A percentile compares a stretch with the other conserved stretches of the same genome.
Conservation (phyloP, 1,140 invertebrate genomes). For the Ericerus pela region DNA sequence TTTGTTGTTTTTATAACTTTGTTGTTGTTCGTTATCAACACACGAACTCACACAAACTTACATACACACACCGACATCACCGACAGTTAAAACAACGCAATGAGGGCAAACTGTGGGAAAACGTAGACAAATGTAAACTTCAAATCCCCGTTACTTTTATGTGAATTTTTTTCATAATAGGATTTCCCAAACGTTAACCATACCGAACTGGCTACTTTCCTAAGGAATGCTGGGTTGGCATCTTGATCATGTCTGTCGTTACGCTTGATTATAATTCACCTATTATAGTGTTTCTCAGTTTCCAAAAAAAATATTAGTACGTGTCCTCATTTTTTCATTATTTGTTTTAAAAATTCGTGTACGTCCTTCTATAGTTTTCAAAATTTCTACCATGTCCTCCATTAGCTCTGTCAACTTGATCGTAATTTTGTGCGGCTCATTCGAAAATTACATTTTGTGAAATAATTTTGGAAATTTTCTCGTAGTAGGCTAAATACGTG, state of each 20-base stretch:
- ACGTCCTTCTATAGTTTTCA: too few species aligned
- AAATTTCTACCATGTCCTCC: too few species aligned
- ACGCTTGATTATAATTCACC: conserved; percentile 9
- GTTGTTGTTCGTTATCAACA: too few species aligned
- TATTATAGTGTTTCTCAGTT: neutral
- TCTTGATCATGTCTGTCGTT: conserved; percentile 9
- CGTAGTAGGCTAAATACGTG: too few species aligned
- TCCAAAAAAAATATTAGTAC: neutral
- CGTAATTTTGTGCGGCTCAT: too few species aligned
- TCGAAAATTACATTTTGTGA: too few species aligned
- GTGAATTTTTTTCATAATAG: conserved; percentile 9
- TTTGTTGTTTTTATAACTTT: too few species aligned
- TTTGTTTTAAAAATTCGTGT: too few species aligned
- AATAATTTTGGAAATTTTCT: too few species aligned
- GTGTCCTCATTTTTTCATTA: too few species aligned
- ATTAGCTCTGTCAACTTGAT: too few species aligned
- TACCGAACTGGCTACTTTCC: conserved; percentile 8
- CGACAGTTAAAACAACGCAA: conserved; percentile 4
- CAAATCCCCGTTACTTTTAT: conserved; percentile 11
- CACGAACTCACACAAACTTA: too few species aligned
- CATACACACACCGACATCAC: neutral
- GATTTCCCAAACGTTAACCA: conserved; percentile 10
- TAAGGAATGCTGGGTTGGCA: conserved; percentile 8
- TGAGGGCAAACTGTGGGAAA: conserved; percentile 9
- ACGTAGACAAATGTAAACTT: conserved; percentile 10